Base-by-base conservation (phyloP, 2,113 vertebrate species). In the Passer montanus region DNA sequence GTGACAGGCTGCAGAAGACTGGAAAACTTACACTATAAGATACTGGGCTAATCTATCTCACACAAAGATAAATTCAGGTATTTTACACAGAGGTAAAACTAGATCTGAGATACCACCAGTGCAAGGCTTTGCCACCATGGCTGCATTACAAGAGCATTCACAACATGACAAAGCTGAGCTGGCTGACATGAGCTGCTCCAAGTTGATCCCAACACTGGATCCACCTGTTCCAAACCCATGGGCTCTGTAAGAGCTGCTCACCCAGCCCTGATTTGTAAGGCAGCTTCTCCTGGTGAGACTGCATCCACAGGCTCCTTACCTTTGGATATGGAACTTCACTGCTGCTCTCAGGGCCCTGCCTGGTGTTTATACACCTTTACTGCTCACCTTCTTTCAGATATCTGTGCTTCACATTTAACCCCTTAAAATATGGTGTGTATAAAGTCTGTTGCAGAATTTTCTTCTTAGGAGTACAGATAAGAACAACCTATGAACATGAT, bases 401-500 rank as follows among this genome's bases (percentile, higher is more conserved):
- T 2, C 18, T 18, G 10, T 4, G 6, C 9, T 77, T 41, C 0
- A 1, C 20, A 10, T 59, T 31, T 39, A 56, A 74, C 12, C 4
- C 13, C 12, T 56, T 43, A 16, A 66, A 27, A 35, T 3, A 4
- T 0, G 1, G 6, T 7, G 6, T 7, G 6, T 41, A 41, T 17
- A 9, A 70, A 53, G 14, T 7, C 13, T 22, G 1, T 13, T 37
- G 41, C 7, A 27, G 12, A 43, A 14, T 46, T 79, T 49, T 18
- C 28, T 30, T 41, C 28, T 30, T 41, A 10, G 28, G 18, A 68
- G 19, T 26, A 35, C 28, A 43, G 15, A 10, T 15, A 50, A 60
- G 35, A 74, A 24, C 27, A 53, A 44, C 3, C 18, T 16, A 11
- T 19, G 5, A 33, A 15, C 21, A 30, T 12, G 27, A 39, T 8